A percentile compares a stretch with the other conserved stretches of the same genome.
Evolutionary conservation across 37 sponge, comb jelly and placozoan genomes (phyloP).

Genomic region (Ianthella basta): DNA sequence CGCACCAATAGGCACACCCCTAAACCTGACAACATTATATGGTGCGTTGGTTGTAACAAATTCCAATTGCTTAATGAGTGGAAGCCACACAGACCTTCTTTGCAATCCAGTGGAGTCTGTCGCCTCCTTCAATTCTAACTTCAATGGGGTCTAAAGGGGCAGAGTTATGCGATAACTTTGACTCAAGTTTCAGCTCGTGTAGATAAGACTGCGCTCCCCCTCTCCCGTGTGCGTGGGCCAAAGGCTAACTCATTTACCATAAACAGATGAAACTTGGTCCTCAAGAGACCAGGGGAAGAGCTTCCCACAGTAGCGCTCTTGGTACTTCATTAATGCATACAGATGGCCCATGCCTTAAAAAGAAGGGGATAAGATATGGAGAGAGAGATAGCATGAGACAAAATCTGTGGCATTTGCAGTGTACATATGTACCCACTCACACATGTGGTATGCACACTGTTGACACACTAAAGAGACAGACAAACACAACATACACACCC

Average conservation of each 20-base stretch:
- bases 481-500: too few species aligned
- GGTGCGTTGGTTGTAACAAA: too few species aligned
- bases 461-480: too few species aligned
- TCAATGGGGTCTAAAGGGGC: too few species aligned
- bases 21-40: too few species aligned
- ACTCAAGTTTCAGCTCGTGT: too few species aligned
- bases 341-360: not conserved
- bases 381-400: not conserved
- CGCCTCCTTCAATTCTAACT: too few species aligned
- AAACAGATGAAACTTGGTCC: not conserved
- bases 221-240: not conserved
- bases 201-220: not conserved
- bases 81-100: too few species aligned
- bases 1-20: not conserved
- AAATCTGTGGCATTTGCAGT: not conserved
- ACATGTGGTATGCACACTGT: not conserved
- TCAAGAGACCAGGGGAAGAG: not conserved
- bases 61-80: too few species aligned
- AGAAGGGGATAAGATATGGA: not conserved
- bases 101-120: too few species aligned
- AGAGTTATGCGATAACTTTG: too few species aligned
- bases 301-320: not conserved
- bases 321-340: slow-evolving; percentile 15
- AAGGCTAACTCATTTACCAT: not conserved
- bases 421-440: not conserved